Evolutionary conservation across 2,888 invertebrate species (phyloP), one percentile per base, ranked within the genome.

Genomic region (Acrocyrtus sp.): DNA sequence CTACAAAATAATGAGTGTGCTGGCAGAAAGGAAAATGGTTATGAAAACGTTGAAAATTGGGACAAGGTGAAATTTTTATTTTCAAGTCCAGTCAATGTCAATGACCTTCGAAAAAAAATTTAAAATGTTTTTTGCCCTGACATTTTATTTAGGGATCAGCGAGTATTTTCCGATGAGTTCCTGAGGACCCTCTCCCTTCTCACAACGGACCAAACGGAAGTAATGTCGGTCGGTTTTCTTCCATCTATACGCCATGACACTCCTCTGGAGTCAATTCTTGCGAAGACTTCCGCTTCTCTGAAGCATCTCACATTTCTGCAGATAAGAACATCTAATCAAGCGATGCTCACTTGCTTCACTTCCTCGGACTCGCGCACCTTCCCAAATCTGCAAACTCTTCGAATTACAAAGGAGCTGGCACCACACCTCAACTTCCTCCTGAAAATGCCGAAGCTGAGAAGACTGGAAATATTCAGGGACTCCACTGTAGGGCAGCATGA

Each of bases 401-500:
- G 68, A 3, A 34, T 68, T 27, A 61, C 60, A 1, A 68, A 68
- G 17, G 60, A 61, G 21, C 61, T 68, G 19, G 24, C 58, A 6
- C 54, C 53, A 21, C 51, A 61, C 51, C 51, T 68, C 12, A 39
- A 53, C 10, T 68, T 68, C 22, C 47, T 68, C 3, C n/a, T 12
- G 2, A 68, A 47, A 22, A 61, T 68, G 68, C 53, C 53, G 5
- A 45, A 48, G n/a, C 24, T 68, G 6, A 39, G 19, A 8, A 19
- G 68, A 24, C 51, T 68, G 24, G 68, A 68, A 27, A 68, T 68
- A 39, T 61, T 50, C 12, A n/a, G 60, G 39, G 68, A 68, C 19
- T 68, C 68, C 2, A 68, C 61, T 1, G 19, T 61, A 3, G 68
- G 68, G 8, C 68, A 68, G 22, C 68, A 61, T 53, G 68, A 68